Evolutionary conservation across 1,140 invertebrate genomes (phyloP).

Genomic region (Drosophila rhopaloa): DNA sequence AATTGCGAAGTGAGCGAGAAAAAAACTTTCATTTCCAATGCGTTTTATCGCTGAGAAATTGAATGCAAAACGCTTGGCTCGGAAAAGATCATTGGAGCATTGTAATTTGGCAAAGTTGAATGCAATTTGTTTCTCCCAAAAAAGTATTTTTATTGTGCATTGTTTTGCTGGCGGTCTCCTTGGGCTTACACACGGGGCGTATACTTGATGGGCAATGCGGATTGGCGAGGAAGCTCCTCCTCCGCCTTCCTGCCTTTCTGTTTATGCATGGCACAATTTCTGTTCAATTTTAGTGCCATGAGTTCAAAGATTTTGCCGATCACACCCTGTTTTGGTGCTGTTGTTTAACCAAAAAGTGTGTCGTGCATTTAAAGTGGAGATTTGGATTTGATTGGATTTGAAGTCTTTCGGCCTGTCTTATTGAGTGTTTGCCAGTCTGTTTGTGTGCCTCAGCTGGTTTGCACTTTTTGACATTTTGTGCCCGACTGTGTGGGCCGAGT

Average conservation of each 20-base stretch:
- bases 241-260: conserved; percentile 40
- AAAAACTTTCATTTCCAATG: conserved; percentile 68
- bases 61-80: conserved; percentile 34
- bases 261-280: conserved; percentile 56
- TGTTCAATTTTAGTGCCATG: conserved; percentile 6
- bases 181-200: conserved; percentile 41
- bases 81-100: conserved; percentile 62
- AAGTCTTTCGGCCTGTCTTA: conserved; percentile 29
- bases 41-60: conserved; percentile 41
- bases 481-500: conserved; percentile 27
- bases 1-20: conserved; percentile 62
- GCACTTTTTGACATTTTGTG: conserved; percentile 66
- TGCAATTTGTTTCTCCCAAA: conserved; percentile 26
- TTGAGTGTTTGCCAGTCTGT: conserved; percentile 24
- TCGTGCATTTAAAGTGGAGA: conserved; percentile 72
- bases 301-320: conserved; percentile 62
- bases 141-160: conserved; percentile 56
- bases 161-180: conserved; percentile 53
- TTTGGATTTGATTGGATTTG: conserved; percentile 61
- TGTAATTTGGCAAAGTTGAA: conserved; percentile 60
- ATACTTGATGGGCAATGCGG: conserved; percentile 37
- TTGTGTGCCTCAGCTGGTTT: conserved; percentile 33
- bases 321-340: conserved; percentile 45
- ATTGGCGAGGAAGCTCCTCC: conserved; percentile 32
- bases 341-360: conserved; percentile 59